Evolutionary conservation across 2,113 vertebrate genomes (phyloP).

Genomic region (Archilochus colubris): DNA sequence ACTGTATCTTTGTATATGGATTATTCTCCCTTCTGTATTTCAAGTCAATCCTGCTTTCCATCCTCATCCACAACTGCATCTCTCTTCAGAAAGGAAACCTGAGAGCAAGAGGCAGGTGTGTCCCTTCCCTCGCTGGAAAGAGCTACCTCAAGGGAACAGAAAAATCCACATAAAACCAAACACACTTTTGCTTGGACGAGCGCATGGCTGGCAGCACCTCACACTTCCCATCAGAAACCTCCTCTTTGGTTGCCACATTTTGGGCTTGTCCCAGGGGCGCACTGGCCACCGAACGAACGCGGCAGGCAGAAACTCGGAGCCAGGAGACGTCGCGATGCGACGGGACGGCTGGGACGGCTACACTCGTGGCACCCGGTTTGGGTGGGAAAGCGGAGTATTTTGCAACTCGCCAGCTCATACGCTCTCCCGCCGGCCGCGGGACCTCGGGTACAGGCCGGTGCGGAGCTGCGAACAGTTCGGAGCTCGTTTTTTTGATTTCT

Average conservation of each 20-base stretch:
- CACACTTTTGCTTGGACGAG: fast-evolving
- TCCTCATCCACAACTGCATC: neutral
- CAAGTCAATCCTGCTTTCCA: fast-evolving
- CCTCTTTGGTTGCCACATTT: neutral
- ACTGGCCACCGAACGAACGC: fast-evolving
- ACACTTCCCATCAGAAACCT: neutral
- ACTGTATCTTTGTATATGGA: neutral
- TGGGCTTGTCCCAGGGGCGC: neutral
- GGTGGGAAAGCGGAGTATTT: neutral
- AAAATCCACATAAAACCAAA: neutral
- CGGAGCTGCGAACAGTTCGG: neutral
- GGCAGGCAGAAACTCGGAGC: too few species aligned
- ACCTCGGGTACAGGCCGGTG: neutral
- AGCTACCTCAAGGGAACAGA: neutral
- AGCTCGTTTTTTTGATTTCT: too few species aligned
- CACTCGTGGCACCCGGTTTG: neutral
- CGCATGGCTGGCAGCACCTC: fast-evolving
- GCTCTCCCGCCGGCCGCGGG: neutral
- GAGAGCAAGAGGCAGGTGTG: fast-evolving
- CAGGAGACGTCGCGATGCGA: fast-evolving
- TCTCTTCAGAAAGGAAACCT: neutral
- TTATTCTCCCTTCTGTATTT: neutral
- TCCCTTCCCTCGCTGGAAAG: neutral
- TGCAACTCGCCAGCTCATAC: neutral
- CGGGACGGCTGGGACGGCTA: neutral